Percentiles rank a stretch among this genome's conserved stretches.
These are phyloP conservation scores for Drosophila subquinaria DNA, from an alignment of 2,888 invertebrate species.

Conservation along the genomic window DNA sequence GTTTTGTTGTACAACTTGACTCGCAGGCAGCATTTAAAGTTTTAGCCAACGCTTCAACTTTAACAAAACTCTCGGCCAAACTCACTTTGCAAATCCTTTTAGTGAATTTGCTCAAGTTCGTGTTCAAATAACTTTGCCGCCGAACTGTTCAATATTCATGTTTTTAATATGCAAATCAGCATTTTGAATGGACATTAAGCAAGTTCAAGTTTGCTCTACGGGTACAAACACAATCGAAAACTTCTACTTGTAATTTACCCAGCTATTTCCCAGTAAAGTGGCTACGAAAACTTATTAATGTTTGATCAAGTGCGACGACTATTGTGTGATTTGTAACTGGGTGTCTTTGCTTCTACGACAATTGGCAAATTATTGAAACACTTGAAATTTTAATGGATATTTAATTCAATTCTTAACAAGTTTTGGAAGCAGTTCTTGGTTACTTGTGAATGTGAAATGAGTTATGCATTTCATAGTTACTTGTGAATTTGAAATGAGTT, in stretches of 20 bases:
- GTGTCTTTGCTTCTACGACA: not conserved
- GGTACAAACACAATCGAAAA: constrained; percentile 30
- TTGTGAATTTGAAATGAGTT: not conserved
- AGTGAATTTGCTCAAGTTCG: constrained; percentile 21
- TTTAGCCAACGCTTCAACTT: constrained; percentile 42
- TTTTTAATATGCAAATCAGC: constrained; percentile 74
- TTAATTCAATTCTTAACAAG: not conserved
- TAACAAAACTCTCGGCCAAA: not conserved
- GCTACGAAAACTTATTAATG: constrained; percentile 57
- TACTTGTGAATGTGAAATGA: not conserved
- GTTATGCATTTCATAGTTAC: not conserved
- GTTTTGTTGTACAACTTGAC: constrained; percentile 30
- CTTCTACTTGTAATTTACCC: constrained; percentile 23
- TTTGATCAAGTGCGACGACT: constrained; percentile 60
- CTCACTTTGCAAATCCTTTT: not conserved
- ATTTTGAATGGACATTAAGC: constrained; percentile 36
- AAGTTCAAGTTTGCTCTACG: constrained; percentile 29
- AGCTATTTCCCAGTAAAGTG: constrained; percentile 1
- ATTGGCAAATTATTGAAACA: constrained; percentile 13
- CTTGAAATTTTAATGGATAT: constrained; percentile 9
- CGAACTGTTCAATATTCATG: constrained; percentile 75
- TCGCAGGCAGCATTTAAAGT: constrained; percentile 51
- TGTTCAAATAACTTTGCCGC: constrained; percentile 37
- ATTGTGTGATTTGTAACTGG: constrained; percentile 17
- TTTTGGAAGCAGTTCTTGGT: not conserved